A percentile compares a stretch with the other conserved stretches of the same genome.
These are phyloP conservation scores for Terrapene triunguis DNA, from an alignment of 2,113 vertebrate species.

Conservation along the genomic window DNA sequence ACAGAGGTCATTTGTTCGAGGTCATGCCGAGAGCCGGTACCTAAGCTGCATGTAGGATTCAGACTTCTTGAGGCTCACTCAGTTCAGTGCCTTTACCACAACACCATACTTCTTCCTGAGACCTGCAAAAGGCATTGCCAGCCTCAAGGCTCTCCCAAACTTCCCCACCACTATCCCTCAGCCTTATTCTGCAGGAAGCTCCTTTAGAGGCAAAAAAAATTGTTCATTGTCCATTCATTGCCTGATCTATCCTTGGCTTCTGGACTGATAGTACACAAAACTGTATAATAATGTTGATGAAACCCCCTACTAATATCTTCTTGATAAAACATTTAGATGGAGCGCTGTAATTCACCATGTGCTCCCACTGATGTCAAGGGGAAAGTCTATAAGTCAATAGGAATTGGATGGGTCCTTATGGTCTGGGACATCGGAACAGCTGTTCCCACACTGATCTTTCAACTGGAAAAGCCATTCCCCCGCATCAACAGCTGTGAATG, in stretches of 20 bases:
- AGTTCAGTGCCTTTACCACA: background rate
- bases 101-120: background rate
- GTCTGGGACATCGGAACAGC: background rate
- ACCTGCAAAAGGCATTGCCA: background rate
- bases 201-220: background rate
- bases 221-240: background rate
- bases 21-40: background rate
- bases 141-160: background rate
- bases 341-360: background rate
- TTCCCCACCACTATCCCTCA: background rate
- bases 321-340: fast-evolving
- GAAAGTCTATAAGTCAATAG: background rate
- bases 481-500: background rate
- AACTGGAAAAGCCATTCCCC: background rate
- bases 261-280: background rate
- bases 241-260: background rate
- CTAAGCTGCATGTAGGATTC: background rate
- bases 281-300: background rate
- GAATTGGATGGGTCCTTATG: background rate
- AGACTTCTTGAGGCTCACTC: background rate
- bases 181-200: background rate
- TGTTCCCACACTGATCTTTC: background rate
- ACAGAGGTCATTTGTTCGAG: fast-evolving
- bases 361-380: background rate
- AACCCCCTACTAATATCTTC: background rate